Evolutionary conservation across 2,797 vertebrate genomes (phyloP), one percentile per base, ranked within the genome.

Genomic region (Thaleichthys pacificus): DNA sequence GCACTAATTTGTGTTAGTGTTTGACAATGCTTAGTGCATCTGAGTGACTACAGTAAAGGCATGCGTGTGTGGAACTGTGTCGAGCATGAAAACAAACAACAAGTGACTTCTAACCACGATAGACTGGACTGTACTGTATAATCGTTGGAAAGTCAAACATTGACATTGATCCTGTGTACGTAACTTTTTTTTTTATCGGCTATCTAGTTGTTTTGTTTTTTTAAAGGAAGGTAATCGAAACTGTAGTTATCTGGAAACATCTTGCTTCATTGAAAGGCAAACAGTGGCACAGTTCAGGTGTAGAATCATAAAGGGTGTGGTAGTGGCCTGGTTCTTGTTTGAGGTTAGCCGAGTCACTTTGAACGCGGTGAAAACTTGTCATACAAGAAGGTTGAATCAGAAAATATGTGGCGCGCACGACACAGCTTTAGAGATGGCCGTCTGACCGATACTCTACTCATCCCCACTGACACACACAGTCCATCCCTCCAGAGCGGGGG

Each of bases 1-100:
- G 58, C 15, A 64, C 61, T 61, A 12, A 61, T 26, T 47, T 71
- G 47, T 51, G 26, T 63, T 42, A 32, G 60, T 3, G 47, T 30
- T 60, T 28, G 26, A 49, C n/a, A 35, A 61, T 47, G 42, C 22
- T 42, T 49, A 42, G 9, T 60, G 17, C 56, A 60, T n/a, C 22
- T 63, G 38, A 26, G 35, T 70, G 32, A 21, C 26, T 42, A 24
- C 49, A 73, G 42, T 38, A 47, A 63, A 60, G 4, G 64, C 61
- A 30, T 56, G 70, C 56, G 70, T 73, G 58, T 77, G 63, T 66
- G 38, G 67, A n/a, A 68, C 38, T 21, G 54, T 26, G 51, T 66
- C 54, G 30, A 24, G 62, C 21, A 61, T 51, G 24, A 54, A 15
- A 54, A 54, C 49, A 28, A 28, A 26, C 66, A 6, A 6, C 7